Base-by-base conservation (phyloP, 2,888 invertebrate species). In the Melanargia galathea region DNA sequence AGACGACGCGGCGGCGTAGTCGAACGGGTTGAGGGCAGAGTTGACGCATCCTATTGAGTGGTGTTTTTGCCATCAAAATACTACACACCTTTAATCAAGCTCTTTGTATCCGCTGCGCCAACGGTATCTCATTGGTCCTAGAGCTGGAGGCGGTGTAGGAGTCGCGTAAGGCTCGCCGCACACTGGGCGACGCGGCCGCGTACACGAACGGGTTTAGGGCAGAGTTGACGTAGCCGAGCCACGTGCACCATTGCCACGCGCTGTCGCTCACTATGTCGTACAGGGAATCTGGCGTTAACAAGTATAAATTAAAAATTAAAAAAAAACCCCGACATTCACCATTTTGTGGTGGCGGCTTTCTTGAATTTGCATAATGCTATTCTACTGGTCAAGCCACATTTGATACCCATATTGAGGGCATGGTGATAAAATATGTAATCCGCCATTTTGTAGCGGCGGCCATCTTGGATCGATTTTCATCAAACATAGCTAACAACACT, bases 211-310 rank as follows among this genome's bases (percentile, higher is more conserved):
- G 94, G 75, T 95, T 94, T 66, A 94, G 88, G 16, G 94, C 93
- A 0, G 94, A 94, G 88, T 95, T 95, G 71, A 92, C 92, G 82
- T 95, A 95, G 0, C 95, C 95, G 1, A 95, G 87, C 95, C 95
- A 95, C 62, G 94, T 94, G 75, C 93, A 93, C 78, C 93, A 89
- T 68, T 91, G 92, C 87, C 94, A 94, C 0, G 93, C 77, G 0
- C 85, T 78, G 48, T 92, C 92, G 22, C 86, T 80, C 1, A 92
- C 90, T 74, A 94, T 94, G 51, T 84, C 75, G 73, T 84, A 87
- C 30, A 92, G 40, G 0, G 92, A 90, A 74, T 92, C 92, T 92
- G 45, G 1, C 20, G 18, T 11, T 8, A 43, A 75, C 2, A 54
- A 30, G 20, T 26, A 26, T 26, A 4, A 26, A 5, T 26, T 26